Evolutionary conservation across 2,797 vertebrate genomes (phyloP), one percentile per base, ranked within the genome.

Genomic region (Potorous gilbertii): DNA sequence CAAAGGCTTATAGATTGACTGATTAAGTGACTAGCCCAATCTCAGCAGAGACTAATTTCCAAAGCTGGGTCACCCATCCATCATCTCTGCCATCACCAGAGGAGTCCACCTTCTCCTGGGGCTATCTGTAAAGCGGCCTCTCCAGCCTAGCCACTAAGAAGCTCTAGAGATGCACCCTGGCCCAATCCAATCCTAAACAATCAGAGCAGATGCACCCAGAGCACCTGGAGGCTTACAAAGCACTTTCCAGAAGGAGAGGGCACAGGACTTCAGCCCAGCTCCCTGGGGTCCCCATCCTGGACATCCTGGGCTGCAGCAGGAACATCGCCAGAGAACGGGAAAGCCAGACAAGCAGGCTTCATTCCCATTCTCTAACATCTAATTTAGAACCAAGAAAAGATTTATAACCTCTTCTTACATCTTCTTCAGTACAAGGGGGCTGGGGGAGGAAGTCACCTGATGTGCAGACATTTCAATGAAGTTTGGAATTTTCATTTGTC

Each of bases 401-500:
- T 96, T 92, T 29, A 94, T 96, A 95, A 93, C 5, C 74, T 92
- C 24, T 12, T 95, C 96, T 94, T 96, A 94, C 95, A 95, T 74
- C 94, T 55, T 87, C 93, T 59, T 95, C 40, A 3, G 40, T 28
- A 27, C 24, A 46, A 40, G 74, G 0, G 66, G 50, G 94, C 34
- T 95, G 34, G 54, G 46, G 87, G 54, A 96, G 90, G 91, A 91
- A 94, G 46, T 16, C 56, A 10, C 81, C 92, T 93, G 59, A 66
- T 96, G 93, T 92, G 97, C 97, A 96, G 96, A 90, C 93, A 97
- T 96, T 97, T 95, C 96, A 96, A 97, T 92, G 56, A 97, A 96
- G 89, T 95, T 94, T 96, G 92, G 97, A 95, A 91, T 93, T 98
- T 93, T 96, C 96, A 96, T 97, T 98, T 97, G 92, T 96, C 95